Percentiles rank a stretch among this genome's conserved stretches.
These are phyloP conservation scores for Macaria liturata DNA, from an alignment of 2,888 invertebrate genomes.

Conservation along the genomic window DNA sequence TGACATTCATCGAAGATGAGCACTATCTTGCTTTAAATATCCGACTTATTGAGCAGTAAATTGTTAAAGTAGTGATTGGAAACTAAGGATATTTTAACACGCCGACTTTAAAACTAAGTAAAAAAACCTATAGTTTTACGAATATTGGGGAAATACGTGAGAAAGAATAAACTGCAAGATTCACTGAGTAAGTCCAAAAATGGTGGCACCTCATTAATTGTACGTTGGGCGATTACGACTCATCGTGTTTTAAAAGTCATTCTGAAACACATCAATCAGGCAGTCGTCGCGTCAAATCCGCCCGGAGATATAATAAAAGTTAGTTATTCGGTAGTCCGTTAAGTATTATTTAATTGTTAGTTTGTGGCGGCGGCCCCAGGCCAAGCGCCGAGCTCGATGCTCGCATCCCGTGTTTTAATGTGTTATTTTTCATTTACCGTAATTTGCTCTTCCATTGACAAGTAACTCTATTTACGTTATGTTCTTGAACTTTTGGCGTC, in stretches of 20 bases:
- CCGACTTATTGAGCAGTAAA: too few species aligned
- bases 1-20: constrained; percentile 44
- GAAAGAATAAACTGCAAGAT: too few species aligned
- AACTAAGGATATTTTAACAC: too few species aligned
- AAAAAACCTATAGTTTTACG: too few species aligned
- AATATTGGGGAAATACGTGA: too few species aligned
- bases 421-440: constrained; percentile 45
- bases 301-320: constrained; percentile 73
- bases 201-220: constrained; percentile 7
- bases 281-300: constrained; percentile 69
- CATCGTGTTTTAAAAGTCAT: constrained; percentile 35
- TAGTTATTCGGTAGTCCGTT: constrained; percentile 73
- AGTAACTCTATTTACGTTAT: constrained; percentile 33
- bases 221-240: constrained; percentile 19
- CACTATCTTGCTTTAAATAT: constrained; percentile 28
- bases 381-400: constrained; percentile 47
- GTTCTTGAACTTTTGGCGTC: constrained; percentile 26
- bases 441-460: constrained; percentile 45
- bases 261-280: constrained; percentile 66
- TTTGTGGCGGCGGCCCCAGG: constrained; percentile 62
- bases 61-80: too few species aligned
- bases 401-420: constrained; percentile 45
- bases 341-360: constrained; percentile 81
- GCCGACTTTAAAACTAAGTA: too few species aligned
- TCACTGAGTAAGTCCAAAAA: too few species aligned